Conservation (phyloP, 2,888 invertebrate genomes). For the Drosophila melanosoma region DNA sequence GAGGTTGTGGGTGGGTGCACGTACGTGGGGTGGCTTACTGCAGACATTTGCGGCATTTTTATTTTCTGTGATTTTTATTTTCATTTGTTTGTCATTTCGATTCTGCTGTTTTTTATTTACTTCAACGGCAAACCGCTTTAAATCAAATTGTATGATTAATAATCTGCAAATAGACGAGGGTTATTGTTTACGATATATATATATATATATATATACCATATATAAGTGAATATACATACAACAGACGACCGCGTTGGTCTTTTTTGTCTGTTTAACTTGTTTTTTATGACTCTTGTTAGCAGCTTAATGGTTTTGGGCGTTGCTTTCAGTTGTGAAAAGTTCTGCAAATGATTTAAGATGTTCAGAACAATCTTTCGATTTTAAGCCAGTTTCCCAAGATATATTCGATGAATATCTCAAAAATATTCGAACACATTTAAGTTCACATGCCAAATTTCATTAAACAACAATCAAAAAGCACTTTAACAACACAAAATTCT, state of each 20-base stretch:
- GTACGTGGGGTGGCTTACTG: conserved; percentile 34
- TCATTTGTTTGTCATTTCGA: conserved; percentile 64
- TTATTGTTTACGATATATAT: conserved; percentile 6
- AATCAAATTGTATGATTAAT: conserved; percentile 65
- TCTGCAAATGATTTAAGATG: conserved; percentile 40
- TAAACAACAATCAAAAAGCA: conserved; percentile 56
- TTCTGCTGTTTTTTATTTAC: conserved; percentile 60
- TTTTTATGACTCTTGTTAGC: conserved; percentile 55
- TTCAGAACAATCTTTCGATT: background rate
- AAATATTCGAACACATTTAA: background rate
- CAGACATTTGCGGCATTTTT: conserved; percentile 50
- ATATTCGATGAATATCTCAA: too few species aligned
- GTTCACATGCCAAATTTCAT: background rate
- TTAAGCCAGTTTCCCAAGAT: background rate
- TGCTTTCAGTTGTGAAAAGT: background rate
- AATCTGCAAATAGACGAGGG: conserved; percentile 37
- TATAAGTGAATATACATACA: conserved; percentile 2
- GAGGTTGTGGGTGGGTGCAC: background rate
- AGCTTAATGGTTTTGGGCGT: conserved; percentile 14
- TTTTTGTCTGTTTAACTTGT: conserved; percentile 32
- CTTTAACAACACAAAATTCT: conserved; percentile 42
- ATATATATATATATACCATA: background rate
- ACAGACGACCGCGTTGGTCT: conserved; percentile 27
- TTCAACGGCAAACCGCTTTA: conserved; percentile 47
- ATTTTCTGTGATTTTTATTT: conserved; percentile 41